Evolutionary conservation across 1,140 invertebrate species (phyloP).

Genomic region (Anthonomus grandis): DNA sequence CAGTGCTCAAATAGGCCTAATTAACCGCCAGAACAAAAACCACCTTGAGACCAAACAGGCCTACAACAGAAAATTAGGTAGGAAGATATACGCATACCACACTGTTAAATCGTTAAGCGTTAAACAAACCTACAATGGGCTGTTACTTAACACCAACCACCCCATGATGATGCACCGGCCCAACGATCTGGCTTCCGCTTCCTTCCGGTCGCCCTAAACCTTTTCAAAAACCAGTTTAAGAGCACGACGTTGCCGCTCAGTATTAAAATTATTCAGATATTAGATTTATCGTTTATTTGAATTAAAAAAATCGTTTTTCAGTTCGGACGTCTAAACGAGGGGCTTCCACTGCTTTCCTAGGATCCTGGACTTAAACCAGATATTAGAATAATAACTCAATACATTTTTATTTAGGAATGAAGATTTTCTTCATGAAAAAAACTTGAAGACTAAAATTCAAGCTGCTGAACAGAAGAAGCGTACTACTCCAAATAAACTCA

Average conservation of each 20-base stretch:
- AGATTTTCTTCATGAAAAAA: too few relatives aligned
- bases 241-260: background rate
- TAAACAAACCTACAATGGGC: constrained; percentile 24
- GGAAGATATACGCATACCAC: constrained; percentile 8
- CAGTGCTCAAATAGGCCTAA: background rate
- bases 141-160: constrained; percentile 19
- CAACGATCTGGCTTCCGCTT: constrained; percentile 18
- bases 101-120: constrained; percentile 21
- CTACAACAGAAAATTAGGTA: constrained; percentile 8
- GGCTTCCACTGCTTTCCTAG: too few relatives aligned
- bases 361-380: too few relatives aligned
- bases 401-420: too few relatives aligned
- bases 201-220: constrained; percentile 16
- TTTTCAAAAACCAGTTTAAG: constrained; percentile 8
- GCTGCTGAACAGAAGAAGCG: too few relatives aligned
- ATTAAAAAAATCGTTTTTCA: too few relatives aligned
- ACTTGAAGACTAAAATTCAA: too few relatives aligned
- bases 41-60: background rate
- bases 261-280: too few relatives aligned
- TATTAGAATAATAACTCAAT: too few relatives aligned
- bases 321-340: too few relatives aligned
- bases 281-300: too few relatives aligned
- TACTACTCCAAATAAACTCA: too few relatives aligned
- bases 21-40: background rate
- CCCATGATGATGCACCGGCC: constrained; percentile 10